A percentile compares a stretch with the other conserved stretches of the same genome.
These are phyloP conservation scores for Noctua fimbriata DNA, from an alignment of 2,888 invertebrate species.

Conservation along the genomic window DNA sequence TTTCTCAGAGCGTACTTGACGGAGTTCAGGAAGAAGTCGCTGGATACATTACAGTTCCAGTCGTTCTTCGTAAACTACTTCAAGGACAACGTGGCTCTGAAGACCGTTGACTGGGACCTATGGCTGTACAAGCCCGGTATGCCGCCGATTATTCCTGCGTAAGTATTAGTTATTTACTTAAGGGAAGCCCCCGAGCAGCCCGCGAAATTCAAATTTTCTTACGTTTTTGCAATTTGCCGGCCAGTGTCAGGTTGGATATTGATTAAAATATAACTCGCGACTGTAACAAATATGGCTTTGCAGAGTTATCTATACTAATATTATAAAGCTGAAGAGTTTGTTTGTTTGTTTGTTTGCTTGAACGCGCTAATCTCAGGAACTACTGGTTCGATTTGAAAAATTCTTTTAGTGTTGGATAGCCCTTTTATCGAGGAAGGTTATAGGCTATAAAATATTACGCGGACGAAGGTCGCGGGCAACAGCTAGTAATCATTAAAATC, in stretches of 20 bases:
- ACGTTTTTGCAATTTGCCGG: not conserved
- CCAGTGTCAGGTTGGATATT: not conserved
- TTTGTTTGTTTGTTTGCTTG: no score
- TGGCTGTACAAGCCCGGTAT: slow-evolving; percentile 96
- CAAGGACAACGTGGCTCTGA: slow-evolving; percentile 89
- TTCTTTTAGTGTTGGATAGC: no score
- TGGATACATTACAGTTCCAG: slow-evolving; percentile 96
- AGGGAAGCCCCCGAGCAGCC: not conserved
- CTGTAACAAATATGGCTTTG: not conserved
- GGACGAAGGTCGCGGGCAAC: no score
- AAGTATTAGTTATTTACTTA: slow-evolving; percentile 71
- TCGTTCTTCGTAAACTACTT: slow-evolving; percentile 93
- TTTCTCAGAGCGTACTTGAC: slow-evolving; percentile 95
- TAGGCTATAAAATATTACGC: no score
- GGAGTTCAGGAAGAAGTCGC: slow-evolving; percentile 94
- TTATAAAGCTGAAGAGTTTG: no score
- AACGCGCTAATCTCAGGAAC: no score
- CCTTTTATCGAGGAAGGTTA: no score
- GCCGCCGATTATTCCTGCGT: slow-evolving; percentile 96
- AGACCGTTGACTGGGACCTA: slow-evolving; percentile 94
- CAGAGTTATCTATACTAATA: no score
- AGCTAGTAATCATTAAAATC: not conserved
- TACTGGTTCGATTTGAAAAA: no score
- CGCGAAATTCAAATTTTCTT: not conserved
- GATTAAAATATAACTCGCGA: no score